Conservation (phyloP, 2,888 invertebrate species). For the Oxyteleia sp. region DNA sequence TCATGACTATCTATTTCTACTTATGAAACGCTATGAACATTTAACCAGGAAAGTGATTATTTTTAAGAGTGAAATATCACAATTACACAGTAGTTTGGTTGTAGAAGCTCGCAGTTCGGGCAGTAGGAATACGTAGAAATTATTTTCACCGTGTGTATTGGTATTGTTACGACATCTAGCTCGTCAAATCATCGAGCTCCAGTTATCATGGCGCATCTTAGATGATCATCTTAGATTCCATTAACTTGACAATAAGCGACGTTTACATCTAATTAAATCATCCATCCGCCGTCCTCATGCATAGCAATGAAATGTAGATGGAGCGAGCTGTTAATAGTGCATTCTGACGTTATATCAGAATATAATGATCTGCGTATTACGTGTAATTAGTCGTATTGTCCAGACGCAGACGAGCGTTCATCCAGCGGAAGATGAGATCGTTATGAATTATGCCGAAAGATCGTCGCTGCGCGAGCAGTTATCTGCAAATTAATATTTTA, state of each 20-base stretch:
- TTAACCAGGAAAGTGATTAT: too few relatives aligned
- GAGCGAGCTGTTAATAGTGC: slow-evolving; percentile 77
- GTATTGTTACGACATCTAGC: slow-evolving; percentile 21
- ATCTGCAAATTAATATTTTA: neutral
- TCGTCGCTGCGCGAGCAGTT: neutral
- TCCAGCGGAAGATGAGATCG: slow-evolving; percentile 42
- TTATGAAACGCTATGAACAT: too few relatives aligned
- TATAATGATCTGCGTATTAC: slow-evolving; percentile 74
- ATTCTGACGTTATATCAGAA: slow-evolving; percentile 74
- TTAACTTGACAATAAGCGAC: slow-evolving; percentile 68
- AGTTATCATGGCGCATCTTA: slow-evolving; percentile 58
- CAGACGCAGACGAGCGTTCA: slow-evolving; percentile 39
- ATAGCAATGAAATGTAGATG: slow-evolving; percentile 76
- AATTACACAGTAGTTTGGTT: too few relatives aligned
- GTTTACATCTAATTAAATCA: slow-evolving; percentile 72
- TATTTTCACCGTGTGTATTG: too few relatives aligned
- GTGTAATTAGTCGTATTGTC: slow-evolving; percentile 63
- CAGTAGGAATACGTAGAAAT: too few relatives aligned
- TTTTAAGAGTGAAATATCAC: too few relatives aligned
- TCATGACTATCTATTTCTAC: too few relatives aligned
- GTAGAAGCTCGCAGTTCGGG: too few relatives aligned
- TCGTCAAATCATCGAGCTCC: slow-evolving; percentile 55
- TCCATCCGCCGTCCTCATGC: slow-evolving; percentile 65
- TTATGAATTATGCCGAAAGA: slow-evolving; percentile 16
- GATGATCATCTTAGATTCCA: slow-evolving; percentile 68